A percentile compares a stretch with the other conserved stretches of the same genome.
phyloP scores from a whole-genome alignment of 1,140 invertebrate genomes.

The Sogatella furcifera region DNA sequence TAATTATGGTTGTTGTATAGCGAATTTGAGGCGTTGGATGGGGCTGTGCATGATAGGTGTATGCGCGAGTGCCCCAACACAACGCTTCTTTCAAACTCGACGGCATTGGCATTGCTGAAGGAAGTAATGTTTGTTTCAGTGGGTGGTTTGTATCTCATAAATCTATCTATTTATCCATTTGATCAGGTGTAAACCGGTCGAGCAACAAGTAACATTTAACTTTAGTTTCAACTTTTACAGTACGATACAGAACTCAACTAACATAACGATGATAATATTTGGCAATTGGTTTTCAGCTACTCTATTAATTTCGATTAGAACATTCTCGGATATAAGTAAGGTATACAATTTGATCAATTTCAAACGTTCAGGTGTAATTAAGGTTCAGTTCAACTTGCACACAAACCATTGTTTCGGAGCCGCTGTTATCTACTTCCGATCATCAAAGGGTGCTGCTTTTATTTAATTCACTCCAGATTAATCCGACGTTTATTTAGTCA shows the following conservation, averaged over 20 bases:
- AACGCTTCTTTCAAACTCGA: slow-evolving; percentile 15
- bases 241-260: no score
- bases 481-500: not conserved
- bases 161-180: no score
- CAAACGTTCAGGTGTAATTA: not conserved
- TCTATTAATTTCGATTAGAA: no score
- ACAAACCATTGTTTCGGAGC: slow-evolving; percentile 12
- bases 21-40: slow-evolving; percentile 18
- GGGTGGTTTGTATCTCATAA: not conserved
- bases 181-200: no score
- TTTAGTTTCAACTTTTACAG: not conserved
- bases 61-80: slow-evolving; percentile 3
- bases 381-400: slow-evolving; percentile 9
- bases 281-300: no score
- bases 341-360: not conserved
- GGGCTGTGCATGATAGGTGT: no score
- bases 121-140: slow-evolving; percentile 14
- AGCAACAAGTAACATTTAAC: not conserved
- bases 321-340: no score
- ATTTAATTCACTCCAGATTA: slow-evolving; percentile 8
- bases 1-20: slow-evolving; percentile 28
- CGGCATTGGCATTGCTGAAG: slow-evolving; percentile 16
- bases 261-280: no score
- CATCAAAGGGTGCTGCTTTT: slow-evolving; percentile 17
- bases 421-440: slow-evolving; percentile 3